A percentile compares a stretch with the other conserved stretches of the same genome.
Conservation (phyloP, 2,113 vertebrate species). For the Corythornis cristatus region DNA sequence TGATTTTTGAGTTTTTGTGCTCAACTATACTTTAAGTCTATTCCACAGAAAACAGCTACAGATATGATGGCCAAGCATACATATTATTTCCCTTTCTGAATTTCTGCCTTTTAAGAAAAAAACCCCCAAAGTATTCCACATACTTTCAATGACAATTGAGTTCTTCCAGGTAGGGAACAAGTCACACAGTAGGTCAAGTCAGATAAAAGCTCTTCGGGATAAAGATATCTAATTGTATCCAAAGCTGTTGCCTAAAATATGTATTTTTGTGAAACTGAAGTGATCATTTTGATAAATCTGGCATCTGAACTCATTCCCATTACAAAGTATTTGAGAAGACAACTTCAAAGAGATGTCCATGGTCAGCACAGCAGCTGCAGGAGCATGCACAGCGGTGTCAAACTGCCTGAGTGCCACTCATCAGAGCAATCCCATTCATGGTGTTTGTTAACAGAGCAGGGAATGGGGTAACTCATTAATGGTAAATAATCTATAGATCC, state of each 20-base stretch:
- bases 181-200: background rate
- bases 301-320: background rate
- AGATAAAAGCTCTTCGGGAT: background rate
- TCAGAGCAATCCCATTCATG: background rate
- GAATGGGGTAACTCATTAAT: background rate
- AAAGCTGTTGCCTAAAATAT: background rate
- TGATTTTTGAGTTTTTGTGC: background rate
- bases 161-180: background rate
- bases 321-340: background rate
- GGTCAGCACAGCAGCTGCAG: background rate
- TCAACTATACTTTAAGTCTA: background rate
- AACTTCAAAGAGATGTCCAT: background rate
- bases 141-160: background rate
- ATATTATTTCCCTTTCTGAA: background rate
- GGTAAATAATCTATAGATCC: background rate
- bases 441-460: background rate
- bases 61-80: background rate
- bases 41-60: background rate
- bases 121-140: background rate
- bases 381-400: accelerated
- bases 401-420: background rate
- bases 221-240: background rate
- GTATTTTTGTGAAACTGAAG: background rate
- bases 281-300: background rate
- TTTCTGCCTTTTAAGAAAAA: background rate